Percentiles rank a stretch among this genome's conserved stretches.
Conservation (phyloP, 2,113 vertebrate species). For the mouse (Mus musculus) region DNA sequence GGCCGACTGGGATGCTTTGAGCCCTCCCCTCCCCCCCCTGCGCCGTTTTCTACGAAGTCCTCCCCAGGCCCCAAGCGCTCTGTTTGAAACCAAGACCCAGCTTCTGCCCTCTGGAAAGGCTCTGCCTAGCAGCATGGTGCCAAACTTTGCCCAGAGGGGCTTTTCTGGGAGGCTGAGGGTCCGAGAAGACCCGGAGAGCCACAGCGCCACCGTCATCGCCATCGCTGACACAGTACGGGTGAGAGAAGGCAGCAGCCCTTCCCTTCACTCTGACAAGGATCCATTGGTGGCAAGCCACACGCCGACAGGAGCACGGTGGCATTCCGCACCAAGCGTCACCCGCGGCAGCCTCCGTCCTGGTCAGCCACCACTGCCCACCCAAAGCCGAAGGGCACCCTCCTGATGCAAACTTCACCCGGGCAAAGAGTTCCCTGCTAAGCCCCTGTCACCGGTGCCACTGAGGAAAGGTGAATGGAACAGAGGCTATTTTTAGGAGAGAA, state of each 20-base stretch:
- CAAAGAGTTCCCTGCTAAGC: conserved; percentile 24
- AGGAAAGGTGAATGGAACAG: not conserved
- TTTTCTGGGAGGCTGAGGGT: not conserved
- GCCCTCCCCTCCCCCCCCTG: not conserved
- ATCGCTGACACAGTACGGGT: not conserved
- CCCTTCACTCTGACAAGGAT: not conserved
- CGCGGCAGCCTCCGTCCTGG: not conserved
- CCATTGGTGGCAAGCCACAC: not conserved
- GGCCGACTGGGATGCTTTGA: not conserved
- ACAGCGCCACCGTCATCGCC: not conserved
- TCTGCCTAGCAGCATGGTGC: fast-evolving
- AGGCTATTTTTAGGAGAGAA: conserved; percentile 67
- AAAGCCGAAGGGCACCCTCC: conserved; percentile 72
- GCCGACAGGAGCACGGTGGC: not conserved
- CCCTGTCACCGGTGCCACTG: not conserved
- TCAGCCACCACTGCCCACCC: not conserved
- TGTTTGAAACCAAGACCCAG: not conserved
- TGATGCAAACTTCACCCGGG: conserved; percentile 81
- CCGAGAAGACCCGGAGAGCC: not conserved
- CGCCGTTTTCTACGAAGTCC: not conserved
- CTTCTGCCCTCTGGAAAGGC: not conserved
- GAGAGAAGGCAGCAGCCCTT: not conserved
- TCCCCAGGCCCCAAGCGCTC: not conserved
- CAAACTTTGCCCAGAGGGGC: conserved; percentile 71
- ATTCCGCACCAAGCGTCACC: not conserved